phyloP scores from a whole-genome alignment of 2,113 vertebrate species.

The Ceyx melanurus region DNA sequence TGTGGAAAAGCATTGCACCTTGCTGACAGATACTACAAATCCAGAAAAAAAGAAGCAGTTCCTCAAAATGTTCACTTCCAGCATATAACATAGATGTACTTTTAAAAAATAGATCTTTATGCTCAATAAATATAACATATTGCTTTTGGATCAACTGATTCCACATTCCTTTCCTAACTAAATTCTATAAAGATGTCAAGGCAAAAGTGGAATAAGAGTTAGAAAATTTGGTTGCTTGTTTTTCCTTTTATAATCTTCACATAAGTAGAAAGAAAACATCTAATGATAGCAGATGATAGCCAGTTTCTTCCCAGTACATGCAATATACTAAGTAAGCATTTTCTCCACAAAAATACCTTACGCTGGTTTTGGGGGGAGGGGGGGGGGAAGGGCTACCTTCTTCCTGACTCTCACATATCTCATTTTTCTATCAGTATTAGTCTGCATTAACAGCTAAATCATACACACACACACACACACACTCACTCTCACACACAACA shows the following conservation, averaged over 20 bases:
- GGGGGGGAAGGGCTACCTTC: constrained; percentile 53
- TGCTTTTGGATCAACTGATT: background rate
- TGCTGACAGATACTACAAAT: background rate
- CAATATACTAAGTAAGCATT: background rate
- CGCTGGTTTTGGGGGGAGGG: background rate
- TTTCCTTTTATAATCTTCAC: background rate
- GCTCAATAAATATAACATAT: background rate
- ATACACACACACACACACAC: constrained; percentile 82
- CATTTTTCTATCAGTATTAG: constrained; percentile 82
- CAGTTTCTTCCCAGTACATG: background rate
- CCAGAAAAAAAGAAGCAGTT: background rate
- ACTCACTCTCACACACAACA: constrained; percentile 76
- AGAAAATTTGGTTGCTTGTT: background rate
- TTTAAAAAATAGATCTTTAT: background rate
- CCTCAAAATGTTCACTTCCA: background rate
- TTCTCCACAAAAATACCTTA: background rate
- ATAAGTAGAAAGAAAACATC: background rate
- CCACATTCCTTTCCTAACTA: background rate
- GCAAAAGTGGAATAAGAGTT: background rate
- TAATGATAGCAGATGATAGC: background rate
- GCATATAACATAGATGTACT: background rate
- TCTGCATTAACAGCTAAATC: constrained; percentile 86
- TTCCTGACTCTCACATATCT: constrained; percentile 64
- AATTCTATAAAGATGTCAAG: background rate
- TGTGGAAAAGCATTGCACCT: background rate